Evolutionary conservation across 2,113 vertebrate species (phyloP).

Genomic region (Oplegnathus fasciatus): DNA sequence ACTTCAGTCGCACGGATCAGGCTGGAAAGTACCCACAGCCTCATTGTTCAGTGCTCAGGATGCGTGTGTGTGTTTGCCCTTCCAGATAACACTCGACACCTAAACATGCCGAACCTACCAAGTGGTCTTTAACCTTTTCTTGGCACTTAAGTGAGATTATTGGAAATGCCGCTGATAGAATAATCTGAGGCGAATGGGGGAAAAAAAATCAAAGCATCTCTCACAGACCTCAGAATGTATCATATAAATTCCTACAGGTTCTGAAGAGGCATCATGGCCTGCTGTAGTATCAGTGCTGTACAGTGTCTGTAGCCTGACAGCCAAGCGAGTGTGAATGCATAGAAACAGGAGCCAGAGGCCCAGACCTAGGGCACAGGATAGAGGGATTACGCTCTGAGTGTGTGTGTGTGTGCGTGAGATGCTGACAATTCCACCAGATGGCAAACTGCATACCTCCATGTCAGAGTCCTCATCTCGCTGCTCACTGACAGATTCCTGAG

Average conservation of each 20-base stretch:
- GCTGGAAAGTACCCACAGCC: neutral
- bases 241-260: constrained; percentile 4
- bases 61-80: constrained; percentile 7
- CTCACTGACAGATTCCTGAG: constrained; percentile 62
- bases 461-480: constrained; percentile 48
- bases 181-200: neutral
- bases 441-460: constrained; percentile 61
- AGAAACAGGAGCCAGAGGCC: constrained; percentile 54
- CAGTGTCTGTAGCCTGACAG: constrained; percentile 10
- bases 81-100: neutral
- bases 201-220: neutral
- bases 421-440: constrained; percentile 70
- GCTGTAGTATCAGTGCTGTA: constrained; percentile 8
- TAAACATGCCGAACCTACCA: neutral
- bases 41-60: neutral
- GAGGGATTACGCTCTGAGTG: constrained; percentile 33
- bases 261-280: constrained; percentile 4
- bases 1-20: constrained; percentile 11
- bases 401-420: neutral
- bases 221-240: neutral
- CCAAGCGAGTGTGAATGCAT: constrained; percentile 10
- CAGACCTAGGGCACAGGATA: constrained; percentile 49
- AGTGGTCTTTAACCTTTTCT: neutral
- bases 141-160: neutral
- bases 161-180: constrained; percentile 9